phyloP scores from a whole-genome alignment of 2,888 invertebrate species.

The Ctenicera cuprea region DNA sequence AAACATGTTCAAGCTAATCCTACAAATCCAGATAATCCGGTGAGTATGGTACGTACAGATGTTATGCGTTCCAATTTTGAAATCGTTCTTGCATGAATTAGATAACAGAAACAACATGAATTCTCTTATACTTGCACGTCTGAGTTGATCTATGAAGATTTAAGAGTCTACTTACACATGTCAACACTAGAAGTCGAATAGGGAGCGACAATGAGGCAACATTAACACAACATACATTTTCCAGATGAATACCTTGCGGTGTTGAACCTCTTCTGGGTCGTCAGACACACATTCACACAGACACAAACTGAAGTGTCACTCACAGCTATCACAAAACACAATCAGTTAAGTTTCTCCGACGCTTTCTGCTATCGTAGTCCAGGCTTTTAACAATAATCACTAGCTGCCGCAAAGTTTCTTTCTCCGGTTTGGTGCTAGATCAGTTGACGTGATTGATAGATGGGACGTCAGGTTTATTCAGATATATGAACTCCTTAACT shows the following conservation, averaged over 20 bases:
- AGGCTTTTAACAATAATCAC: not conserved
- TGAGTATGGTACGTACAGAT: too few relatives aligned
- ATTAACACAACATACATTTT: constrained; percentile 61
- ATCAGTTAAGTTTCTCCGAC: constrained; percentile 14
- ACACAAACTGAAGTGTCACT: constrained; percentile 17
- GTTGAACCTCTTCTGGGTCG: constrained; percentile 28
- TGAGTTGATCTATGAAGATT: constrained; percentile 7
- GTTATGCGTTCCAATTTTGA: too few relatives aligned
- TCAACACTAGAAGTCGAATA: constrained; percentile 63
- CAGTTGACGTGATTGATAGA: constrained; percentile 15
- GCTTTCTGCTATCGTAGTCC: not conserved
- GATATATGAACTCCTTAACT: constrained; percentile 16
- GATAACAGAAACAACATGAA: not conserved
- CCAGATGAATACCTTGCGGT: constrained; percentile 44
- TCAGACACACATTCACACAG: constrained; percentile 29
- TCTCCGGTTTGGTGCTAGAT: not conserved
- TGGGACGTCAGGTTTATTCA: constrained; percentile 10
- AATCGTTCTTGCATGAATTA: too few relatives aligned
- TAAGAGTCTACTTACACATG: constrained; percentile 70
- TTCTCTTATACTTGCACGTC: constrained; percentile 33
- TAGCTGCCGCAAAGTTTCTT: not conserved
- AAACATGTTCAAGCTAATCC: too few relatives aligned
- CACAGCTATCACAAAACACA: constrained; percentile 27
- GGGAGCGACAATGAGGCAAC: constrained; percentile 59
- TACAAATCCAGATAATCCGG: too few relatives aligned